These are phyloP conservation scores for Caenorhabditis becei DNA, from an alignment of 2,888 invertebrate species.

Conservation along the genomic window DNA sequence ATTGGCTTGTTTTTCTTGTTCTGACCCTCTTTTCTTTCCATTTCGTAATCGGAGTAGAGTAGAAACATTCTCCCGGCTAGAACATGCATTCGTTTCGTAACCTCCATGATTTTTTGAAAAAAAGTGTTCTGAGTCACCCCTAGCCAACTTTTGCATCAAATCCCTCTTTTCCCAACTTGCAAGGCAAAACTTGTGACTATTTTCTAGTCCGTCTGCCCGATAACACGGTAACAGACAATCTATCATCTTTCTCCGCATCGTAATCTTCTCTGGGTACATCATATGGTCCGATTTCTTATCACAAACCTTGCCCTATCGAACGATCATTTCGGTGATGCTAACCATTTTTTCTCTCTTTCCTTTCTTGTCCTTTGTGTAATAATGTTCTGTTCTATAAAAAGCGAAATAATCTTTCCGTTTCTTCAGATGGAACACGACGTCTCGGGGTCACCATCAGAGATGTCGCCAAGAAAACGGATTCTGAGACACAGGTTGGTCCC, in stretches of 20 bases:
- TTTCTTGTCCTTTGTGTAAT: too few species aligned
- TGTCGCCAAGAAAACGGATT: constrained; percentile 29
- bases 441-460: constrained; percentile 22
- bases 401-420: constrained; percentile 2
- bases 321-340: constrained; percentile 21
- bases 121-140: too few species aligned
- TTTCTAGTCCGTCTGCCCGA: neutral
- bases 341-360: constrained; percentile 2
- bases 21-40: too few species aligned
- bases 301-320: constrained; percentile 44
- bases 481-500: constrained; percentile 10
- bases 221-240: neutral
- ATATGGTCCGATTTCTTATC: constrained; percentile 59
- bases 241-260: constrained; percentile 12
- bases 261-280: constrained; percentile 3
- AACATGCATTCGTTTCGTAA: too few species aligned
- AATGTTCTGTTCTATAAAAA: too few species aligned
- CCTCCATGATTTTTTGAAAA: too few species aligned
- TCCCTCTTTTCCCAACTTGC: neutral
- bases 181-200: constrained; percentile 6
- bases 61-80: too few species aligned
- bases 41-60: too few species aligned
- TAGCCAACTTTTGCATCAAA: too few species aligned
- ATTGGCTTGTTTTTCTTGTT: too few species aligned
- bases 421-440: constrained; percentile 50